These are phyloP conservation scores for Falco novaeseelandiae DNA, from an alignment of 2,797 vertebrate species.

Conservation along the genomic window DNA sequence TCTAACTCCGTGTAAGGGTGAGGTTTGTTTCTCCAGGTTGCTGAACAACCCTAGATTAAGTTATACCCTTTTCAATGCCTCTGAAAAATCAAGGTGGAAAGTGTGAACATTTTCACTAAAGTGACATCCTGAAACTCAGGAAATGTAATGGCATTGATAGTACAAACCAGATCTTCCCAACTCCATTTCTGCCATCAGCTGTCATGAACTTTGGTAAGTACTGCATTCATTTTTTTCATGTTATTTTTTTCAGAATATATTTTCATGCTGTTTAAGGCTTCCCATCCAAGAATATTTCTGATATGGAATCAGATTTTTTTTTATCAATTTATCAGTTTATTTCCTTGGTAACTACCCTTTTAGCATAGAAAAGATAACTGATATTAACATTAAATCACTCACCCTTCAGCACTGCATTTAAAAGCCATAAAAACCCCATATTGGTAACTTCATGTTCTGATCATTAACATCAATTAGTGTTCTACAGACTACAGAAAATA, in stretches of 20 bases:
- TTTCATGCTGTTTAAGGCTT: not conserved
- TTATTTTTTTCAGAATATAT: not conserved
- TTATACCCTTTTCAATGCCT: not conserved
- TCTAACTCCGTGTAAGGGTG: not conserved
- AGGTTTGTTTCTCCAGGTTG: not conserved
- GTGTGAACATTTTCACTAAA: not conserved
- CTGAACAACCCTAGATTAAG: not conserved
- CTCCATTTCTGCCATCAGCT: not conserved
- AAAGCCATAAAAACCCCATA: not conserved
- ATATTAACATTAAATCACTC: not conserved
- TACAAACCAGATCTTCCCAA: not conserved
- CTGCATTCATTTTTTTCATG: not conserved
- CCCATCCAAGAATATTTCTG: not conserved
- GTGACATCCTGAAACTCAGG: not conserved
- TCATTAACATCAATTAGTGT: constrained; percentile 8
- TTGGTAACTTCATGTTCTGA: not conserved
- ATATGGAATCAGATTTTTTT: not conserved
- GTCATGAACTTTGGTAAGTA: not conserved
- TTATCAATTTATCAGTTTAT: not conserved
- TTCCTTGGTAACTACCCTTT: not conserved
- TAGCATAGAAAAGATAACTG: not conserved
- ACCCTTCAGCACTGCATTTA: not conserved
- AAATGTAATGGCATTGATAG: not conserved
- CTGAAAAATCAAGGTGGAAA: not conserved
- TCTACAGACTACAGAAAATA: not conserved